Evolutionary conservation across 1,140 invertebrate genomes (phyloP), one percentile per base, ranked within the genome.

Genomic region (Micrasema longulum): DNA sequence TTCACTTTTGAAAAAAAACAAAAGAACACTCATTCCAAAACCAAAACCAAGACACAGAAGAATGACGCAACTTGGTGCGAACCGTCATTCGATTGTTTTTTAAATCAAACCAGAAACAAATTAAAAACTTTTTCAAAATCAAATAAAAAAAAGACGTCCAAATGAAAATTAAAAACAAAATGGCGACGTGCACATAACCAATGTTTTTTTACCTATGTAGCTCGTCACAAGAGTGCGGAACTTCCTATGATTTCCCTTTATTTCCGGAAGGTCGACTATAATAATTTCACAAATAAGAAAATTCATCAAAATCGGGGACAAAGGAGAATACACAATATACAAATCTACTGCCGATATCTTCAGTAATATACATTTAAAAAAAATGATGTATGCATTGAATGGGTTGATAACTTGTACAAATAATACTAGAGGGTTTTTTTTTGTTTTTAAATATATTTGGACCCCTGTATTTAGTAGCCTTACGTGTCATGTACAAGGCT

Each of bases 181-280:
- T 60, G 43, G 47, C 52, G 38, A 35, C 55, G 67, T 69, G 48
- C 67, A 48, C 50, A 50, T 48, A 57, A 69, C 36, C 36, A 50
- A 50, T 50, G 14, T 52, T 50, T 66, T 35, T 14, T 91, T 96
- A 96, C 95, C 95, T 95, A 97, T 96, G 83, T 95, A 97, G 89
- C 93, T 97, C 89, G 94, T 94, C 87, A 97, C 95, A 89, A 97
- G 91, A 84, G 95, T 97, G 89, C 95, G 92, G 92, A 97, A 97
- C 91, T 97, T 97, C 89, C 95, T 93, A 89, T 97, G 95, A 86
- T 95, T 95, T 84, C 95, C 95, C 89, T 96, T 97, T 88, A 97
- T 95, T 90, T 96, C 94, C 85, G 95, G 95, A 85, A 96, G 91
- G 90, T 97, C 95, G 92, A 97, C 95, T 97, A 76, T 76, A 76